Conservation (phyloP, 2,113 vertebrate genomes). For the Agapornis roseicollis region DNA sequence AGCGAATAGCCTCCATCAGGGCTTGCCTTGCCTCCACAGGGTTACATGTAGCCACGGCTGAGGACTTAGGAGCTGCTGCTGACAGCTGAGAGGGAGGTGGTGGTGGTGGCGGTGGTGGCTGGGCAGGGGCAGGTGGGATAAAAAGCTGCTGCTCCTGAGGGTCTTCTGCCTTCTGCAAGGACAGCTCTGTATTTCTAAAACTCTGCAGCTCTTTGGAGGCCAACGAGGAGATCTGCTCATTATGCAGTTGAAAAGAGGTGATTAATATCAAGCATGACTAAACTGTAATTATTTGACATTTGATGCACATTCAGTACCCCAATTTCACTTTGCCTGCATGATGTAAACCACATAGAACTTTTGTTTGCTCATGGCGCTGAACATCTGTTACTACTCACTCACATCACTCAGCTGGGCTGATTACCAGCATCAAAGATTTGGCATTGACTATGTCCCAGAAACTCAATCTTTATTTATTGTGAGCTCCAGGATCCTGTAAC, state of each 20-base stretch:
- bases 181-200: slow-evolving; percentile 39
- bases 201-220: slow-evolving; percentile 81
- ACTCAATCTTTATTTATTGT: slow-evolving; percentile 27
- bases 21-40: slow-evolving; percentile 78
- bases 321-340: neutral
- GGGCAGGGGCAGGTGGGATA: slow-evolving; percentile 9
- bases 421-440: slow-evolving; percentile 29
- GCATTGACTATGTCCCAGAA: slow-evolving; percentile 30
- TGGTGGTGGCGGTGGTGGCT: neutral
- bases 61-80: neutral
- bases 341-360: neutral
- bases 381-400: slow-evolving; percentile 47
- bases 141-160: neutral
- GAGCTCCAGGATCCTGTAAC: slow-evolving; percentile 16
- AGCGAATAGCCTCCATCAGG: slow-evolving; percentile 91
- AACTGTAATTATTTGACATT: neutral
- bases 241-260: neutral
- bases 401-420: slow-evolving; percentile 37
- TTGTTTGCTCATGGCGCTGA: neutral
- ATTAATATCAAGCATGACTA: neutral
- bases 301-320: neutral
- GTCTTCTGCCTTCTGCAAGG: neutral
- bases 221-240: slow-evolving; percentile 79
- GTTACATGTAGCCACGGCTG: slow-evolving; percentile 27
- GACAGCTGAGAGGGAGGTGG: slow-evolving; percentile 30